Percentiles rank a stretch among this genome's conserved stretches.
Conservation (phyloP, 2,113 vertebrate species). For the Ammospiza nelsoni region DNA sequence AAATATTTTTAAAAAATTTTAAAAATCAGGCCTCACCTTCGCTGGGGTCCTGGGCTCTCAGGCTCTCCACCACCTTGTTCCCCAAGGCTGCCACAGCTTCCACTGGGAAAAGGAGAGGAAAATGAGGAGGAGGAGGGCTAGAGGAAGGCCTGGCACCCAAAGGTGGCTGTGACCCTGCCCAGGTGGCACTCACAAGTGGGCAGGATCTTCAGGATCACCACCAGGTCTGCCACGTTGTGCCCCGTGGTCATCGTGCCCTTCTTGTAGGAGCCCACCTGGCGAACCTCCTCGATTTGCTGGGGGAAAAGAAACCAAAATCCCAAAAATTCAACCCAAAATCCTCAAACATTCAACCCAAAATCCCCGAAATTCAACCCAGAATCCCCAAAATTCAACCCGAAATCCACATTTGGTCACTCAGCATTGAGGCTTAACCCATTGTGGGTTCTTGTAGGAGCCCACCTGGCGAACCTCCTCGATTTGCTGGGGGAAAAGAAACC, state of each 20-base stretch:
- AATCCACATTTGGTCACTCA: no score
- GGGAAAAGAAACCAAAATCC: neutral
- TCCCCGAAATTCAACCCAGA: no score
- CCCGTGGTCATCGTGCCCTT: constrained; percentile 97
- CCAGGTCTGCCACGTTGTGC: constrained; percentile 95
- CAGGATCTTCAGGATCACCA: constrained; percentile 96
- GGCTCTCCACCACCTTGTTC: constrained; percentile 94
- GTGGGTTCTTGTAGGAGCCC: no score
- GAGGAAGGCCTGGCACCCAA: fast-evolving
- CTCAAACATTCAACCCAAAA: no score
- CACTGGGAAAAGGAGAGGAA: constrained; percentile 72
- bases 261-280: constrained; percentile 98
- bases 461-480: constrained; percentile 82
- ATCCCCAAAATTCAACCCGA: no score
- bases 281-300: constrained; percentile 90
- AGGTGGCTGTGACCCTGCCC: fast-evolving
- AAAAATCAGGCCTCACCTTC: constrained; percentile 80
- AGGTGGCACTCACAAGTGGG: constrained; percentile 84
- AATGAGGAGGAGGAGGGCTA: fast-evolving
- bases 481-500: constrained; percentile 65
- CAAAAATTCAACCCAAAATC: no score
- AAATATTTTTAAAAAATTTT: no score
- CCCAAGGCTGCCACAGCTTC: constrained; percentile 95
- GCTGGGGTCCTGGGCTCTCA: constrained; percentile 88
- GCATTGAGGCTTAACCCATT: no score